Percentiles rank a stretch among this genome's conserved stretches.
Conservation (phyloP, 2,113 vertebrate genomes). For the Thunnus maccoyii region DNA sequence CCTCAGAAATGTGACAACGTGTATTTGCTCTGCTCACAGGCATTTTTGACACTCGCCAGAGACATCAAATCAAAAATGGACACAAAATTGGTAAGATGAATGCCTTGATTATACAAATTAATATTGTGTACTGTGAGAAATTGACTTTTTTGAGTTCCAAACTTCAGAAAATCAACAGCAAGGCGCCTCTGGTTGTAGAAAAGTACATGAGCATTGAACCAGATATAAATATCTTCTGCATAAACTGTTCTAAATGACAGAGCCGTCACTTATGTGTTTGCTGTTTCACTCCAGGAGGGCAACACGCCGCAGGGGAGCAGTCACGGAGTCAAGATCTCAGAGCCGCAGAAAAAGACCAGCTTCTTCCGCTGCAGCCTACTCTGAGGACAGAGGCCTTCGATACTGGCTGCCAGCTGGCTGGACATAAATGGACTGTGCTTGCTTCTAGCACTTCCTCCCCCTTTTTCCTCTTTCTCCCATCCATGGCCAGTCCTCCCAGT, state of each 20-base stretch:
- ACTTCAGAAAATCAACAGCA: not conserved
- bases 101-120: not conserved
- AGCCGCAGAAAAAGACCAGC: constrained; percentile 95
- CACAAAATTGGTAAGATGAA: constrained; percentile 93
- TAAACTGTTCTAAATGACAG: not conserved
- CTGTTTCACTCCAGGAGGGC: constrained; percentile 88
- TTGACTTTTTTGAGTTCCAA: not conserved
- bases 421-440: constrained; percentile 88
- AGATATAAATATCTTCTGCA: not conserved
- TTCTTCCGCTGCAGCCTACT: constrained; percentile 96
- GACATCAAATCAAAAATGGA: constrained; percentile 99
- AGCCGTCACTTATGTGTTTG: constrained; percentile 13
- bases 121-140: not conserved
- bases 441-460: constrained; percentile 76
- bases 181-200: not conserved
- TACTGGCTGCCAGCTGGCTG: constrained; percentile 74
- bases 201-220: not conserved
- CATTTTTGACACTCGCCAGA: constrained; percentile 97
- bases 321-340: constrained; percentile 95
- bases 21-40: constrained; percentile 78
- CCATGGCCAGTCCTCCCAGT: constrained; percentile 47
- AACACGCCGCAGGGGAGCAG: constrained; percentile 92
- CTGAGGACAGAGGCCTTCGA: constrained; percentile 87
- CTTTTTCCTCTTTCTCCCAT: constrained; percentile 27
- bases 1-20: not conserved